Evolutionary conservation across 2,888 invertebrate species (phyloP), one percentile per base, ranked within the genome.

Genomic region (Bhutanitis thaidina): DNA sequence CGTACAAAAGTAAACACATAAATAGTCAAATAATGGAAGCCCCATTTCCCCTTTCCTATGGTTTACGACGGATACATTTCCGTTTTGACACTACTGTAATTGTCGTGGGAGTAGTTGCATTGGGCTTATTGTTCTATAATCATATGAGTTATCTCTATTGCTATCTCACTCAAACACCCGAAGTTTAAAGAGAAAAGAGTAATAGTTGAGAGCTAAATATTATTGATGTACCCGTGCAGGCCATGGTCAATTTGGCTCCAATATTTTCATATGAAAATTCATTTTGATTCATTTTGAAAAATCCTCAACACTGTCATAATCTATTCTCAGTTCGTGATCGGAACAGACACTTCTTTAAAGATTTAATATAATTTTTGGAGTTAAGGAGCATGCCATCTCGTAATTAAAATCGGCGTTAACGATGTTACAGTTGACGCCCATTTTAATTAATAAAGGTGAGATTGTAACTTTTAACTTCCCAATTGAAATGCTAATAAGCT

Each of bases 81-180:
- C 87, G 85, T 68, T 80, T 79, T 74, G 71, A 78, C 80, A 75
- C 71, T 61, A 56, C 65, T 67, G 71, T 79, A 80, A 84, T 81
- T 77, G 72, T 69, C 81, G 84, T 84, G 86, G 71, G 85, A 84
- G 64, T 57, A 52, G 61, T 55, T 56, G 37, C 65, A 57, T 57
- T 53, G 56, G 54, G 56, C 55, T 61, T 54, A 65, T 67, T 66
- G 67, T 64, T 61, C 65, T 64, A 70, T 63, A 71, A 68, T 59
- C 62, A 64, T 61, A 65, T 74, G 74, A 80, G 60, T 69, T 75
- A 77, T 71, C 38, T 8, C 40, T 50, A 47, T 61, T 54, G 72
- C 74, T 59, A 64, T 48, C 61, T 73, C 56, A 30, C 55, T 54
- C 62, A 3, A 32, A 43, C 14, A 13, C 27, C 10, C 3, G 8